phyloP scores from a whole-genome alignment of 1,140 invertebrate genomes.

The Eulimnadia texana region DNA sequence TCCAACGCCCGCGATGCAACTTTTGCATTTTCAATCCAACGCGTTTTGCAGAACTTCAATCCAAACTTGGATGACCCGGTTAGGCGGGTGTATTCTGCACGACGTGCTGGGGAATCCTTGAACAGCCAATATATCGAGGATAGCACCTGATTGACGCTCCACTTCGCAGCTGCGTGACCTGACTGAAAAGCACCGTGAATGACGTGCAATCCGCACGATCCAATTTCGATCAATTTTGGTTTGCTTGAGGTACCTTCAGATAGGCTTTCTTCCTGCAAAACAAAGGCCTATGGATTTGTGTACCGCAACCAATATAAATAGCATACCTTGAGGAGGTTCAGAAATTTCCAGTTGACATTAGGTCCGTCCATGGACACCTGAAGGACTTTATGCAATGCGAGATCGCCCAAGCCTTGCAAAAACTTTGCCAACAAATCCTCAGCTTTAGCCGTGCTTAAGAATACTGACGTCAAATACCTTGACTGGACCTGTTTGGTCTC shows the following conservation, averaged over 20 bases:
- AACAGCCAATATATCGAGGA: constrained; percentile 6
- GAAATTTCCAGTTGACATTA: constrained; percentile 22
- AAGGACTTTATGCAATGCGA: constrained; percentile 18
- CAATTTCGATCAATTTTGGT: neutral
- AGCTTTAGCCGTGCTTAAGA: constrained; percentile 19
- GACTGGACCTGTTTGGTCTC: constrained; percentile 10
- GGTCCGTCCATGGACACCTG: constrained; percentile 24
- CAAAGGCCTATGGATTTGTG: too few relatives aligned
- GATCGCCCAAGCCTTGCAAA: constrained; percentile 4
- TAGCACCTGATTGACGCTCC: neutral
- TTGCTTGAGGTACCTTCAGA: neutral
- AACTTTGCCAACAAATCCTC: constrained; percentile 19
- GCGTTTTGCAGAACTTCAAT: constrained; percentile 10
- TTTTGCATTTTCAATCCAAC: constrained; percentile 7
- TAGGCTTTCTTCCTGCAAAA: neutral
- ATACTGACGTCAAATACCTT: constrained; percentile 18
- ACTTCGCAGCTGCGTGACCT: neutral
- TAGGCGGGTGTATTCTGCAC: neutral
- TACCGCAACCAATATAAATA: neutral
- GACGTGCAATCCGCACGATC: constrained; percentile 6
- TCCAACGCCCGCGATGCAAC: neutral
- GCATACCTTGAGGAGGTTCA: constrained; percentile 15
- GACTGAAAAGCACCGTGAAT: constrained; percentile 6
- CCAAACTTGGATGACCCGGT: neutral
- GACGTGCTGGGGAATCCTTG: constrained; percentile 1